Evolutionary conservation across 2,113 vertebrate genomes (phyloP).

Genomic region (Perccottus glenii): DNA sequence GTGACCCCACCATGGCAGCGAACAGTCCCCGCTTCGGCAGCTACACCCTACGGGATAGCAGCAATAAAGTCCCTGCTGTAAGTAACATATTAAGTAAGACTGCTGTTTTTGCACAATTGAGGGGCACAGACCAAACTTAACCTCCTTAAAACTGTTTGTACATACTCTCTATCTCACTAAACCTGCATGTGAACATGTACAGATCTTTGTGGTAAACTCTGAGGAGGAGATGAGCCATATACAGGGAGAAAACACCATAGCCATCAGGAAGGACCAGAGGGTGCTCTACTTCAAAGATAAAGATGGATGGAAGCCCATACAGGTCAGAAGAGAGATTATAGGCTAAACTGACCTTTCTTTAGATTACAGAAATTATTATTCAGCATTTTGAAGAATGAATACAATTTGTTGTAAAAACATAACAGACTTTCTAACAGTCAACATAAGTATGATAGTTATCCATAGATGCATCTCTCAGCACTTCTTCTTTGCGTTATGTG

Average conservation of each 20-base stretch:
- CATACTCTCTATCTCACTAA: not conserved
- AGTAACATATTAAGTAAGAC: slow-evolving; percentile 40
- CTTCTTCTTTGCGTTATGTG: not conserved
- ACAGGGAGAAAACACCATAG: slow-evolving; percentile 84
- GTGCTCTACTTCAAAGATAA: slow-evolving; percentile 92
- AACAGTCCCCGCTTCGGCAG: slow-evolving; percentile 83
- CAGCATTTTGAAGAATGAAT: too few relatives aligned
- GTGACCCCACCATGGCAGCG: slow-evolving; percentile 73
- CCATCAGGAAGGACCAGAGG: slow-evolving; percentile 89
- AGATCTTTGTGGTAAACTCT: slow-evolving; percentile 94
- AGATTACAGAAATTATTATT: too few relatives aligned
- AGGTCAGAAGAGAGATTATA: slow-evolving; percentile 74
- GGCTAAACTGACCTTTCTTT: too few relatives aligned
- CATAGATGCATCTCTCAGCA: too few relatives aligned
- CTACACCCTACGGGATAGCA: slow-evolving; percentile 74
- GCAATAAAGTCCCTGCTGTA: slow-evolving; percentile 86
- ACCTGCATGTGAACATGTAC: slow-evolving; percentile 9
- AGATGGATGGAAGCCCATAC: slow-evolving; percentile 90
- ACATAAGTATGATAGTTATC: not conserved
- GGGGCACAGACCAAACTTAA: too few relatives aligned
- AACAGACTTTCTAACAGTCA: too few relatives aligned
- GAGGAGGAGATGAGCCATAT: slow-evolving; percentile 86
- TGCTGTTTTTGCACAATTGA: not conserved
- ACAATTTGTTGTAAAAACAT: too few relatives aligned
- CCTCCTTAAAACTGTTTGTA: not conserved